Evolutionary conservation across 37 sponge, comb jelly and placozoan species (phyloP), one percentile per base, ranked within the genome.

Genomic region (Halichondria panicea): DNA sequence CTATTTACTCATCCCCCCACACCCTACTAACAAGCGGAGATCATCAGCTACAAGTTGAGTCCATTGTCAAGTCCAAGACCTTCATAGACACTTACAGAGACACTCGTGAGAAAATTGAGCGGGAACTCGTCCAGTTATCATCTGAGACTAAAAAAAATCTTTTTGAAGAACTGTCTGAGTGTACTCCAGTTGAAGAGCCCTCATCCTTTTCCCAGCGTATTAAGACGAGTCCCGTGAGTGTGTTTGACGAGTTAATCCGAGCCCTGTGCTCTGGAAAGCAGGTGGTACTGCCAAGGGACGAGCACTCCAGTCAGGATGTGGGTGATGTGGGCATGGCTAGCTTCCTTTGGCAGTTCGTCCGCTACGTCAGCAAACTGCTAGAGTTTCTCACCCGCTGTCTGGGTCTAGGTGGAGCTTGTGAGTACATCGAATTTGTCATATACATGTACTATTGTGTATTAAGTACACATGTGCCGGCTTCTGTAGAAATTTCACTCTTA

Each of bases 1-100:
- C 31, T 33, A 59, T 43, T 46, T 55, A 13, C 8, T 38, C 78
- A 24, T 86, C 86, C 35, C 86, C 86, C 19, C 86, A 86, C 80
- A 68, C 46, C 37, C 75, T 79, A 31, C 86, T 79, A 74, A 72
- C 86, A 2, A 43, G 31, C 25, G 67, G 60, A 19, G 25, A 50
- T 0, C 74, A 66, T 53, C 67, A 30, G 5, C 41, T 79, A 3
- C 38, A 18, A 22, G n/a, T 33, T 2, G 27, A 21, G 21, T 9
- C 57, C 52, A 53, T 86, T 11, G 33, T 12, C 34, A 21, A 41
- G 18, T 72, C 32, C 66, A 78, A 43, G 28, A 8, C 24, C 15
- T 79, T 79, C 53, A 21, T 30, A 6, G 75, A 66, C 28, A 37
- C 53, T 7, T 74, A 79, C 74, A 22, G 69, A 36, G 44, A 54